Evolutionary conservation across 2,113 vertebrate species (phyloP).

Genomic region (Chelonoidis abingdonii): DNA sequence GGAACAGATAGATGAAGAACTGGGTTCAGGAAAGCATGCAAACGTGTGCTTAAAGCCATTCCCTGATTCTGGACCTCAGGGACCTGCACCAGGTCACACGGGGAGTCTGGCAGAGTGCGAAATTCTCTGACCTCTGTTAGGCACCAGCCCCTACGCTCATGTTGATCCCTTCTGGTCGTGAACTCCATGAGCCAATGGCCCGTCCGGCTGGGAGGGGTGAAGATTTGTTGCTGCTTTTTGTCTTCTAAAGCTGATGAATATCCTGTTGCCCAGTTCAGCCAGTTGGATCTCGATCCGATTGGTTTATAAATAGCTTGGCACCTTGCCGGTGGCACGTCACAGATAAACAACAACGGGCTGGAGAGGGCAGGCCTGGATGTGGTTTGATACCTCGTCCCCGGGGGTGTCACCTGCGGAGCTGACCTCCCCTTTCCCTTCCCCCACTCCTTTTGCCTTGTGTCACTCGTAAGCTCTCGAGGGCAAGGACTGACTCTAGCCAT

Average conservation of each 20-base stretch:
- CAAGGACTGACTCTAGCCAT: too few relatives aligned
- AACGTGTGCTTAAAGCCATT: too few relatives aligned
- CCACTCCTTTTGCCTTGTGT: too few relatives aligned
- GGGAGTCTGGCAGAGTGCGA: not conserved
- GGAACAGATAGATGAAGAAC: not conserved
- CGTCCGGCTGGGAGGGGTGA: not conserved
- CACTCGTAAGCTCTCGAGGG: too few relatives aligned
- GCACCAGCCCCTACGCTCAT: not conserved
- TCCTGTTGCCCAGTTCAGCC: not conserved
- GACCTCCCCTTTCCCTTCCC: not conserved
- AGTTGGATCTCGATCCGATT: not conserved
- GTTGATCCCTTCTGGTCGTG: not conserved
- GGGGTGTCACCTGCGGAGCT: not conserved
- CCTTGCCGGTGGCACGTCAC: not conserved
- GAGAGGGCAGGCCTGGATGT: too few relatives aligned
- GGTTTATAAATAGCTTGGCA: not conserved
- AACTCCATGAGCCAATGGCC: not conserved
- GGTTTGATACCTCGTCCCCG: not conserved
- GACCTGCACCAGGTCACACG: not conserved
- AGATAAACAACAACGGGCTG: not conserved
- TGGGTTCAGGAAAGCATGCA: not conserved
- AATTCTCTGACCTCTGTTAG: not conserved
- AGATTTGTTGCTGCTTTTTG: not conserved
- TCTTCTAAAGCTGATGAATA: not conserved
- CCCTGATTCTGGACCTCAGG: not conserved